phyloP scores from a whole-genome alignment of 2,113 vertebrate species.

The Athene noctua region DNA sequence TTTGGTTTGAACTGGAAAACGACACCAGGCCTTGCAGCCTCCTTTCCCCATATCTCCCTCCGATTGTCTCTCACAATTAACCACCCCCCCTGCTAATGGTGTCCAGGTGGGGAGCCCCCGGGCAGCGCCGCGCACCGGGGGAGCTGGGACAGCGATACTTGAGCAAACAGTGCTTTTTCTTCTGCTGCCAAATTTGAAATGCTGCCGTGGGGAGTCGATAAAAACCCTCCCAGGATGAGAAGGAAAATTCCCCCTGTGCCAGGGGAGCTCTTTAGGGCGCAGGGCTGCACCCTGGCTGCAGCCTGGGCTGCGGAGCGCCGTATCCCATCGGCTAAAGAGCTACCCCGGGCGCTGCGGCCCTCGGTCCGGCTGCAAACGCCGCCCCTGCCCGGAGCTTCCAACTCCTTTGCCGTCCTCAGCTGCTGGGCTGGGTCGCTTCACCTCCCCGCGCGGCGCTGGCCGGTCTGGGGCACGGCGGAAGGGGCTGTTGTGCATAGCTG shows the following conservation, averaged over 20 bases:
- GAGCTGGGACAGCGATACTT: rapidly evolving
- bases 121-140: rapidly evolving
- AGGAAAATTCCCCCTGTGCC: neutral
- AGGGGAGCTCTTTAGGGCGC: no score
- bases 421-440: neutral
- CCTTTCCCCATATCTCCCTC: rapidly evolving
- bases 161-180: neutral
- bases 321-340: neutral
- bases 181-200: neutral
- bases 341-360: neutral
- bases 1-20: neutral
- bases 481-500: rapidly evolving
- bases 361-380: neutral
- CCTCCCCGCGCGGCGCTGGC: neutral
- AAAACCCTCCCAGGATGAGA: neutral
- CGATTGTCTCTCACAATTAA: neutral
- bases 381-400: neutral
- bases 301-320: neutral
- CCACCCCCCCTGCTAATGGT: neutral
- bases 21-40: neutral
- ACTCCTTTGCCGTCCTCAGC: neutral
- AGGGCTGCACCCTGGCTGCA: neutral
- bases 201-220: rapidly evolving
- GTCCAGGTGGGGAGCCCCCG: neutral
- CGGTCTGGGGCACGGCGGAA: neutral